Evolutionary conservation across 1,140 invertebrate species (phyloP).

Genomic region (Patella vulgata): DNA sequence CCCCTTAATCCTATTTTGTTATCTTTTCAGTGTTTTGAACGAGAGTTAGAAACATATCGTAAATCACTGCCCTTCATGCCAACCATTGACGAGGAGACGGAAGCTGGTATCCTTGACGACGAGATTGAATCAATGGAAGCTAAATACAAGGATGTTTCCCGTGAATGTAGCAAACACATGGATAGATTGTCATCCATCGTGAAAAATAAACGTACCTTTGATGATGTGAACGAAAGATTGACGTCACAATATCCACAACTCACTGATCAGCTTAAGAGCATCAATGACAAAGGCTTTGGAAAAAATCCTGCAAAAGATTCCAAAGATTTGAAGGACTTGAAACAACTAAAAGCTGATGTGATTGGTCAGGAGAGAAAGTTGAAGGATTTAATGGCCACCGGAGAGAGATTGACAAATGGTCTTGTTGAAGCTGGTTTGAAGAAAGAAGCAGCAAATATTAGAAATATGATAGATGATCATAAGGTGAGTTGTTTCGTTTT

Average conservation of each 20-base stretch:
- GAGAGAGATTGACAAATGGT: conserved; percentile 66
- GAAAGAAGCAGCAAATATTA: conserved; percentile 67
- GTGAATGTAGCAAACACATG: conserved; percentile 52
- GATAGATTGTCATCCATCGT: conserved; percentile 47
- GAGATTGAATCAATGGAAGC: conserved; percentile 56
- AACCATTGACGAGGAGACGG: conserved; percentile 52
- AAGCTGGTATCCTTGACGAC: conserved; percentile 54
- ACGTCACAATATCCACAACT: conserved; percentile 85
- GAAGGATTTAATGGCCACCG: conserved; percentile 48
- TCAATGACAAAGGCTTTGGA: conserved; percentile 45
- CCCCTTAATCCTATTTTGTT: too few relatives aligned
- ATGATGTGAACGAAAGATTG: conserved; percentile 74
- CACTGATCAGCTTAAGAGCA: conserved; percentile 74
- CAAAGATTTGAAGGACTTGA: conserved; percentile 41
- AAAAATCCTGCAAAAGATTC: conserved; percentile 45
- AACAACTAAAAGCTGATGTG: conserved; percentile 52
- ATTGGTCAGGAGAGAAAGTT: conserved; percentile 52
- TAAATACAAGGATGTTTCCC: conserved; percentile 55
- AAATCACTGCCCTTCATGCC: conserved; percentile 52
- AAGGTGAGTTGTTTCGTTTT: conserved; percentile 63
- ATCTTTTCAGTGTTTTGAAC: conserved; percentile 52
- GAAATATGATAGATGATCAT: conserved; percentile 89
- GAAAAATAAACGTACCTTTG: conserved; percentile 55
- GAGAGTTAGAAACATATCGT: conserved; percentile 53
- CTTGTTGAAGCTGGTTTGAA: conserved; percentile 75